Evolutionary conservation across 2,797 vertebrate genomes (phyloP).

Genomic region (Chrysocyon brachyurus): DNA sequence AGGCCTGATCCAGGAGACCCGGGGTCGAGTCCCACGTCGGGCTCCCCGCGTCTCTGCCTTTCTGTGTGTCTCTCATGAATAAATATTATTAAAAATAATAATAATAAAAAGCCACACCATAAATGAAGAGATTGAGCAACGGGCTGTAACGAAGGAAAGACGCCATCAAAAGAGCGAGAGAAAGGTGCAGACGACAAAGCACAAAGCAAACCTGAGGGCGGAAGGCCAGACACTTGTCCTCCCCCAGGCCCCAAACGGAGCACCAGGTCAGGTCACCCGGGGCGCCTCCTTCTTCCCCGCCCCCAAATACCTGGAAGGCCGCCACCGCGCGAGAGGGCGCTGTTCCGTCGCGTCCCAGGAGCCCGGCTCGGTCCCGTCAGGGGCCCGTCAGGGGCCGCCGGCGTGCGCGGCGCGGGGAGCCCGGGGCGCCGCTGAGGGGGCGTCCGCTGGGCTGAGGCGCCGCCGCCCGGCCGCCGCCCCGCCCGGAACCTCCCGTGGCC

Average conservation of each 20-base stretch:
- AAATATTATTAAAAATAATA: no score
- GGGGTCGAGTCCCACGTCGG: no score
- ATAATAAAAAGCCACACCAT: not conserved
- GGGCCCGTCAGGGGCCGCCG: no score
- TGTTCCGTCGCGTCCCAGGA: not conserved
- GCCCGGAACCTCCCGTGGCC: fast-evolving
- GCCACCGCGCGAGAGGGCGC: not conserved
- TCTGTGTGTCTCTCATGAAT: no score
- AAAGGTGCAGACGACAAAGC: not conserved
- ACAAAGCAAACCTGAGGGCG: not conserved
- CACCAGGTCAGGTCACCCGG: no score
- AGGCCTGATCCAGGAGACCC: no score
- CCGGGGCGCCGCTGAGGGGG: not conserved
- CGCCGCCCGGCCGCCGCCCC: no score
- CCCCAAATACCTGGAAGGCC: not conserved
- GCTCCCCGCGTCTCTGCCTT: no score
- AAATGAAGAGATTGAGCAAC: not conserved
- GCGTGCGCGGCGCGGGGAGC: not conserved
- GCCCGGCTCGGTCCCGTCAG: fast-evolving
- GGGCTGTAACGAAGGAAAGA: not conserved
- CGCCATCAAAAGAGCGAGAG: not conserved
- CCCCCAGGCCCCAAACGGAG: not conserved
- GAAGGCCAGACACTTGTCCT: not conserved
- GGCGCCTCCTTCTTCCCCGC: no score
- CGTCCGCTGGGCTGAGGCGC: fast-evolving